Percentiles rank a stretch among this genome's conserved stretches.
These are phyloP conservation scores for Drosophila miranda DNA, from an alignment of 1,140 invertebrate species.

Conservation along the genomic window DNA sequence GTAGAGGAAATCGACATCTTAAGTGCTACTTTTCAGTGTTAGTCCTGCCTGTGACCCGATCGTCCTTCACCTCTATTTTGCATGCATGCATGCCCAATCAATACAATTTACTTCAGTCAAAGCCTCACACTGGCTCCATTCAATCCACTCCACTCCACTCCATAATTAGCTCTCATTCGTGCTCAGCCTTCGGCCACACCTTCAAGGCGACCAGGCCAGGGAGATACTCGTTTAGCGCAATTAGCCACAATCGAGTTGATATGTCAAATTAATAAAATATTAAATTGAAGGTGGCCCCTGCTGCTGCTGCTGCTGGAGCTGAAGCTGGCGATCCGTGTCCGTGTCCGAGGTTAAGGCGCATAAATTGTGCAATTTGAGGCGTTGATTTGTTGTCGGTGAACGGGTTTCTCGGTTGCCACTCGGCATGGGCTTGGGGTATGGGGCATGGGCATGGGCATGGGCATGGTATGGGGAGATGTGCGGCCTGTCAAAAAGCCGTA, in stretches of 20 bases:
- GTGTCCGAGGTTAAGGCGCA: conserved; percentile 56
- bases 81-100: conserved; percentile 4
- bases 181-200: conserved; percentile 37
- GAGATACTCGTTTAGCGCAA: conserved; percentile 71
- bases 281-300: conserved; percentile 63
- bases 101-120: conserved; percentile 6
- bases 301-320: not conserved
- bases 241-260: conserved; percentile 81
- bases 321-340: conserved; percentile 11
- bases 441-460: no score
- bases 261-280: conserved; percentile 79
- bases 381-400: conserved; percentile 65
- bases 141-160: not conserved
- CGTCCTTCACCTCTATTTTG: conserved; percentile 6
- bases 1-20: no score
- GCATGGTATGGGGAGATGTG: conserved; percentile 11
- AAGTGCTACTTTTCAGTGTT: no score
- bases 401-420: conserved; percentile 29
- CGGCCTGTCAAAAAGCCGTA: conserved; percentile 57
- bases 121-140: not conserved
- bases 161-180: conserved; percentile 51
- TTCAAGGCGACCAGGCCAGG: conserved; percentile 43
- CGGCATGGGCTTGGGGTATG: no score
- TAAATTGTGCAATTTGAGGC: conserved; percentile 73
- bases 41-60: not conserved